phyloP scores from a whole-genome alignment of 1,140 invertebrate genomes.

The Tetramorium alpestre region DNA sequence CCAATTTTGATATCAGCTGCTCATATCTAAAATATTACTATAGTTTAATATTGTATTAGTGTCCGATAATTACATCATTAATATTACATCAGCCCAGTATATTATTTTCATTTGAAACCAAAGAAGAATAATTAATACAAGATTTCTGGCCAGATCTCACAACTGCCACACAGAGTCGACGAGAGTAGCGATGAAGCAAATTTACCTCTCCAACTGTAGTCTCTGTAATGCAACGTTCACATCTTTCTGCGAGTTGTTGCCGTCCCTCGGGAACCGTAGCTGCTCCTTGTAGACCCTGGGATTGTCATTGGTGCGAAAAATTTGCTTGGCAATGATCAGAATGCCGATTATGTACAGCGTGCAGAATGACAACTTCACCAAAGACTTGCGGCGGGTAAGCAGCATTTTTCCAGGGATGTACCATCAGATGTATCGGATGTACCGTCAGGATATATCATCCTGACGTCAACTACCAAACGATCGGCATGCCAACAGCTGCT shows the following conservation, averaged over 20 bases:
- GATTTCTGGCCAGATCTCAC: no score
- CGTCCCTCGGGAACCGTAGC: background rate
- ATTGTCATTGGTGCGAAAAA: constrained; percentile 9
- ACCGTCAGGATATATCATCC: background rate
- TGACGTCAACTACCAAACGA: background rate
- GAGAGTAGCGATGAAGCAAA: background rate
- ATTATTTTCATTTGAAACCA: background rate
- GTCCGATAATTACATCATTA: background rate
- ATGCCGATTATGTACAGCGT: constrained; percentile 18
- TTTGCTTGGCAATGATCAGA: constrained; percentile 8
- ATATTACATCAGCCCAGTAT: background rate
- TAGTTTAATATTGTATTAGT: background rate
- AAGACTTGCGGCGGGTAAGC: background rate
- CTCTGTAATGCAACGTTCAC: background rate
- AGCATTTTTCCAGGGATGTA: background rate
- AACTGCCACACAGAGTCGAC: no score
- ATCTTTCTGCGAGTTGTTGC: constrained; percentile 22
- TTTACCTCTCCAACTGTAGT: constrained; percentile 23
- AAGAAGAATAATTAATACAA: background rate
- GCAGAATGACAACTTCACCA: constrained; percentile 32
- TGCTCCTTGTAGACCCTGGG: background rate
- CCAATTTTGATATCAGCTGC: constrained; percentile 82
- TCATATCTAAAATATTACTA: constrained; percentile 76
- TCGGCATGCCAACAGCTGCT: background rate
- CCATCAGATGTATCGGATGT: background rate